Percentiles rank a stretch among this genome's conserved stretches.
These are phyloP conservation scores for Meta bourneti DNA, from an alignment of 2,888 invertebrate genomes.

Conservation along the genomic window DNA sequence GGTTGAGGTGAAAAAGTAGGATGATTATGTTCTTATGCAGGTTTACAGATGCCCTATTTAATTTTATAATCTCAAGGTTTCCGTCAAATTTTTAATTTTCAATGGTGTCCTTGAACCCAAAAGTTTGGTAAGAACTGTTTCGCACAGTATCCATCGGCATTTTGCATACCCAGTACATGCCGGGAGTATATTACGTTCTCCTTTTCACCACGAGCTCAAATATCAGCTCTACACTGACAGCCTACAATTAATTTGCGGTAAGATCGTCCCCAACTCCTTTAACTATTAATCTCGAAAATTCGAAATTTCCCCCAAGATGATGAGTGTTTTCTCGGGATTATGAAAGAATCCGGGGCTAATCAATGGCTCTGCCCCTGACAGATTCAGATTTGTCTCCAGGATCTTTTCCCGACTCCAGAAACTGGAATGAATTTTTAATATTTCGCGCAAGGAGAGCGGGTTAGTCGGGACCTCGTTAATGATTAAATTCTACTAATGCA, in stretches of 20 bases:
- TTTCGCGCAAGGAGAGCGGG: background rate
- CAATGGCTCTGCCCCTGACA: constrained; percentile 36
- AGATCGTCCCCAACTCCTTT: background rate
- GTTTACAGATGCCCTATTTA: no score
- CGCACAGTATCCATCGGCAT: no score
- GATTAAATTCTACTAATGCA: constrained; percentile 36
- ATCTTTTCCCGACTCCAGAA: background rate
- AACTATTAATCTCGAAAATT: constrained; percentile 19
- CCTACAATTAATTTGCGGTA: constrained; percentile 17
- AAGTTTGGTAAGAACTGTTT: no score
- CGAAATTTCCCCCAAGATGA: constrained; percentile 15
- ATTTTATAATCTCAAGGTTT: no score
- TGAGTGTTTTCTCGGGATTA: constrained; percentile 4
- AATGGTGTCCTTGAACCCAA: no score
- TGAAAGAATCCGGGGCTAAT: constrained; percentile 16
- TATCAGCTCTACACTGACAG: background rate
- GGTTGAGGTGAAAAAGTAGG: no score
- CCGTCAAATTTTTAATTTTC: no score
- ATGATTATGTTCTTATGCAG: no score
- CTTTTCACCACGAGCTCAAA: no score
- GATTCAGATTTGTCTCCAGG: constrained; percentile 6
- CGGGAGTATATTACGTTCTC: no score
- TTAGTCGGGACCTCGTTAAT: constrained; percentile 19
- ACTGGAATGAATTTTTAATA: constrained; percentile 22
- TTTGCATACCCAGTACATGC: no score